Evolutionary conservation across 2,888 invertebrate species (phyloP), one percentile per base, ranked within the genome.

Genomic region (Pristionchus entomophagus): DNA sequence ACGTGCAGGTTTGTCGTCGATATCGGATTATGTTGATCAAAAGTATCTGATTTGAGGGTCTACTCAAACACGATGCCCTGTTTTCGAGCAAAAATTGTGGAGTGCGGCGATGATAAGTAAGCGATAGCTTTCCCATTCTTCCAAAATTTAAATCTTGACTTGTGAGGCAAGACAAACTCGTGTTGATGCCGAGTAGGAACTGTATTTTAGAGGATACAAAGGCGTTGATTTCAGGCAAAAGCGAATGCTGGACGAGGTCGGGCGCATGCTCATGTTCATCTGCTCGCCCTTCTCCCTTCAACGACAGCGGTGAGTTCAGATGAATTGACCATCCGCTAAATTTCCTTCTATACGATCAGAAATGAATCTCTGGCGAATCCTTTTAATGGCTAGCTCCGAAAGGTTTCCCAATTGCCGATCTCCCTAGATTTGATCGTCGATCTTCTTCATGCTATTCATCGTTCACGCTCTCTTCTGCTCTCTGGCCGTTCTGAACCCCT

Each of bases 1-100:
- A 92, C 92, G 35, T 93, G 93, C 91, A 92, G 89, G 92, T 92
- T 49, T 78, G 90, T 4, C 14, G 10, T 45, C n/a, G 49, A 29
- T 59, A 12, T 51, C 22, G 0, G 3, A 77, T 38, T 17, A 32
- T 62, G 12, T 14, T 59, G 10, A n/a, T 32, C 35, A 26, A 80
- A 29, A 14, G 2, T 22, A 45, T 35, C 26, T 41, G 26, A 2
- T 51, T 83, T 26, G 85, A 93, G 92, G 84, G 92, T 91, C 1
- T 93, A 93, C 86, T 88, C 89, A 0, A 89, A 90, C 2, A 91
- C 89, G 29, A 86, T 93, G 83, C 93, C 93, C 26, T 93, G 93
- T 86, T 93, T 93, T 81, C 91, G 91, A 26, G 91, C 91, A 38
- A 89, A 89, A 51, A 89, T 93, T 29, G 84, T 87, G 3, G 91